Conservation (phyloP, 1,140 invertebrate genomes). For the Steinernema khuongi region DNA sequence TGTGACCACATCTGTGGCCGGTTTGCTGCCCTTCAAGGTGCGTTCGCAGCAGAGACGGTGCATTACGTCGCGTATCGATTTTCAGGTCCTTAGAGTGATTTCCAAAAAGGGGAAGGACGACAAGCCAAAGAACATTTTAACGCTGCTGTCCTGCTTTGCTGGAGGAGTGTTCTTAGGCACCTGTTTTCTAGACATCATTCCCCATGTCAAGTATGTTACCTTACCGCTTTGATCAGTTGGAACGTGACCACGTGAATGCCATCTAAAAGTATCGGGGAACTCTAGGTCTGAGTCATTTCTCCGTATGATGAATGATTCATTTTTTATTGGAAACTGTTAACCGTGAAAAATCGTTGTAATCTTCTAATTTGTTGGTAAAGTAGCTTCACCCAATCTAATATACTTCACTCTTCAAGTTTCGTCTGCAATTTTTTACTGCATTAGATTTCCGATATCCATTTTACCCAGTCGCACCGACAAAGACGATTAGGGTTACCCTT, state of each 20-base stretch:
- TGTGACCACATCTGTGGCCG: slow-evolving; percentile 63
- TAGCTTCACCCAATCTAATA: background rate
- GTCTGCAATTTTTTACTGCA: background rate
- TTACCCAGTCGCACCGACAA: too few relatives aligned
- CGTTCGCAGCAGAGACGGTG: slow-evolving; percentile 22
- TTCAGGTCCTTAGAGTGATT: slow-evolving; percentile 31
- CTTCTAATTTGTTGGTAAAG: slow-evolving; percentile 19
- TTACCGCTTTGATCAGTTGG: slow-evolving; percentile 2
- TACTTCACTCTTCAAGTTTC: too few relatives aligned
- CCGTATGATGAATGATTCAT: background rate
- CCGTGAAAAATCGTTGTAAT: background rate
- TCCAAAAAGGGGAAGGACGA: slow-evolving; percentile 29
- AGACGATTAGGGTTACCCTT: too few relatives aligned
- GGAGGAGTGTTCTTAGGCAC: slow-evolving; percentile 78
- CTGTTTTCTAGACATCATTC: slow-evolving; percentile 75
- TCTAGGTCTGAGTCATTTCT: too few relatives aligned
- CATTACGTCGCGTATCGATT: slow-evolving; percentile 19
- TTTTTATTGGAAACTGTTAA: background rate
- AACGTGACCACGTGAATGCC: too few relatives aligned
- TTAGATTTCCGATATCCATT: background rate
- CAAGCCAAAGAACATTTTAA: slow-evolving; percentile 50
- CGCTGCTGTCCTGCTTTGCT: slow-evolving; percentile 72
- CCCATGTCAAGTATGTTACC: slow-evolving; percentile 69
- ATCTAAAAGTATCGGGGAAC: too few relatives aligned
- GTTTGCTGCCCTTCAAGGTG: slow-evolving; percentile 49